These are phyloP conservation scores for Magallana gigas DNA, from an alignment of 1,140 invertebrate species.

Conservation along the genomic window DNA sequence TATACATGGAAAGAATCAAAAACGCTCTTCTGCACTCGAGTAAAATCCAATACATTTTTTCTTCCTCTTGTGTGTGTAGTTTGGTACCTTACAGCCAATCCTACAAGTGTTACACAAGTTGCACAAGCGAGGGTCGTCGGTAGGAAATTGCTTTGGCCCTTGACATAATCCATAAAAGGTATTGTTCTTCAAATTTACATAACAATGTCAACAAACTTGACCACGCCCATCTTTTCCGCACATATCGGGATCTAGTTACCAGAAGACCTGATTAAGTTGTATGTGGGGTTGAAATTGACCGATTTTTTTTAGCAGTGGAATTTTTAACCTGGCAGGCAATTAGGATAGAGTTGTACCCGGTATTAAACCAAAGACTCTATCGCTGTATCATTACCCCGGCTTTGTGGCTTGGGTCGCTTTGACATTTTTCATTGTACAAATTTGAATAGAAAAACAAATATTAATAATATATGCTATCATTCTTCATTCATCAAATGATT, in stretches of 20 bases:
- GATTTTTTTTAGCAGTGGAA: constrained; percentile 28
- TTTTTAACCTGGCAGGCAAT: not conserved
- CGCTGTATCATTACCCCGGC: not conserved
- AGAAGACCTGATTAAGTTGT: constrained; percentile 4
- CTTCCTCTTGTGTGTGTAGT: not conserved
- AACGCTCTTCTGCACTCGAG: no score
- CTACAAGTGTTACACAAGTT: constrained; percentile 5
- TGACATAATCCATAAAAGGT: constrained; percentile 33
- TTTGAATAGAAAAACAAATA: constrained; percentile 32
- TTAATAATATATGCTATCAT: constrained; percentile 5
- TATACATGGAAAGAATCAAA: no score
- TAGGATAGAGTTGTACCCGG: not conserved
- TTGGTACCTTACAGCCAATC: constrained; percentile 8
- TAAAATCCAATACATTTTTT: no score
- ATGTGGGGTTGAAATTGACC: constrained; percentile 23
- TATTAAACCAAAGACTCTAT: not conserved
- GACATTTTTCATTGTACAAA: constrained; percentile 6
- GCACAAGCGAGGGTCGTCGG: constrained; percentile 19
- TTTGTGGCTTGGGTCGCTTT: constrained; percentile 4
- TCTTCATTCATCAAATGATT: not conserved
- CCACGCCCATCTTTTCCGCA: constrained; percentile 6
- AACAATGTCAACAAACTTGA: not conserved
- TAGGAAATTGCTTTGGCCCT: constrained; percentile 11
- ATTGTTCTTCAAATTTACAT: constrained; percentile 29
- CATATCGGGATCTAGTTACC: constrained; percentile 18